Base-by-base conservation (phyloP, 2,888 invertebrate species). In the Drosophila subsilvestris region DNA sequence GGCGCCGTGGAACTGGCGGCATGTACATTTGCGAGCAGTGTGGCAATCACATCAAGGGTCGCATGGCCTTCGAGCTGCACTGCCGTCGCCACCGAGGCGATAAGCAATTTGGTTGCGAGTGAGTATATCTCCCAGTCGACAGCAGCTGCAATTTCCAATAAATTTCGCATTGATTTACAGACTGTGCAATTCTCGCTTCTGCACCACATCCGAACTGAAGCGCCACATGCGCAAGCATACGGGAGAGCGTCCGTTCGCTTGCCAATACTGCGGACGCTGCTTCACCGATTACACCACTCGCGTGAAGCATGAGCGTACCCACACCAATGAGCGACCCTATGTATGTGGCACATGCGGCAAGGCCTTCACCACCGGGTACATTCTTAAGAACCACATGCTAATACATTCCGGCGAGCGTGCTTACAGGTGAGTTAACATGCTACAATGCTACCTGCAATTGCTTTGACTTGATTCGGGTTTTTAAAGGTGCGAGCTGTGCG, bases 251-350 rank as follows among this genome's bases (percentile, higher is more conserved):
- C 85, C 85, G 0, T 86, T 86, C 43, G 87, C 85, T 10, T 85
- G 85, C 18, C 87, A 81, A n/a, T 88, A 79, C 59, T 85, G 85
- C 50, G 87, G 85, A 9, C 85, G 85, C 6, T 81, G 89, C 47
- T 85, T 85, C 50, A 81, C 89, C 27, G 83, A 83, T 54, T 83
- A 83, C 17, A 83, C 86, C 29, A 83, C 83, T 9, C 72, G 88
- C 0, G 83, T 83, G 0, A 88, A 88, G 54, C 85, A 85, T 17
- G 85, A 85, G 37, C 77, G 89, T 9, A 90, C 89, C 18, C 89
- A 89, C 49, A 89, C 89, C 12, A 90, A 89, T 47, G 90, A 90
- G 43, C 78, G 90, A 2, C 89, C 89, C 9, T 89, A 90, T 29
- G 80, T 67, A 7, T 89, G 89, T 17, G 63, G 70, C 32, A 80